These are phyloP conservation scores for Trachurus trachurus DNA, from an alignment of 2,797 vertebrate genomes.

Conservation along the genomic window DNA sequence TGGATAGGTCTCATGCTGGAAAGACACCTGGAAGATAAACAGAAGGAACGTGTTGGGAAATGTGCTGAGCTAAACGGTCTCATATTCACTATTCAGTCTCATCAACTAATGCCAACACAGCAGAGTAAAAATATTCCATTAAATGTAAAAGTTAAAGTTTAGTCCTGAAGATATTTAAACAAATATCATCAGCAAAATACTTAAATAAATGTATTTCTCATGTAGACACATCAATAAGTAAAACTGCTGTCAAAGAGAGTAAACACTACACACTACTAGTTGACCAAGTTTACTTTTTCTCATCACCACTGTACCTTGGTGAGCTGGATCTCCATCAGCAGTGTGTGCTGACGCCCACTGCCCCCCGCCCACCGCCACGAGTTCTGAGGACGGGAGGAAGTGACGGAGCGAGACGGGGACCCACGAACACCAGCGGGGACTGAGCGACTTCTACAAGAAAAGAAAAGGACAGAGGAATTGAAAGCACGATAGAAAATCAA, in stretches of 20 bases:
- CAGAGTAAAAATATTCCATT: no score
- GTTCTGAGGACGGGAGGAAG: slow-evolving; percentile 92
- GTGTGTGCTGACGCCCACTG: slow-evolving; percentile 88
- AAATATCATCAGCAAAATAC: no score
- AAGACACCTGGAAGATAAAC: slow-evolving; percentile 87
- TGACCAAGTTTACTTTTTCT: no score
- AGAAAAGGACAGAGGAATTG: neutral
- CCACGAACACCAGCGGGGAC: slow-evolving; percentile 81
- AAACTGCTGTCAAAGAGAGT: no score
- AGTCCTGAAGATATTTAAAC: no score
- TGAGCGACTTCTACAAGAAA: slow-evolving; percentile 75
- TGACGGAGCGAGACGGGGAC: slow-evolving; percentile 88
- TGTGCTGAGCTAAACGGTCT: no score
- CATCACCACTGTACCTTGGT: slow-evolving; percentile 89
- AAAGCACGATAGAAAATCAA: neutral
- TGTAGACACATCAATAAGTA: no score
- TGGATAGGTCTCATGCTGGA: slow-evolving; percentile 92
- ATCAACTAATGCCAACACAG: no score
- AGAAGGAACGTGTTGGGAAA: neutral
- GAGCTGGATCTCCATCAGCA: slow-evolving; percentile 96
- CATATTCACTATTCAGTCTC: no score
- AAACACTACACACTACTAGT: no score
- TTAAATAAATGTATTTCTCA: no score
- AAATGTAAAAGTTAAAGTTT: no score
- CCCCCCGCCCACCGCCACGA: slow-evolving; percentile 93